Evolutionary conservation across 2,797 vertebrate species (phyloP).

Genomic region (Ciconia nigra): DNA sequence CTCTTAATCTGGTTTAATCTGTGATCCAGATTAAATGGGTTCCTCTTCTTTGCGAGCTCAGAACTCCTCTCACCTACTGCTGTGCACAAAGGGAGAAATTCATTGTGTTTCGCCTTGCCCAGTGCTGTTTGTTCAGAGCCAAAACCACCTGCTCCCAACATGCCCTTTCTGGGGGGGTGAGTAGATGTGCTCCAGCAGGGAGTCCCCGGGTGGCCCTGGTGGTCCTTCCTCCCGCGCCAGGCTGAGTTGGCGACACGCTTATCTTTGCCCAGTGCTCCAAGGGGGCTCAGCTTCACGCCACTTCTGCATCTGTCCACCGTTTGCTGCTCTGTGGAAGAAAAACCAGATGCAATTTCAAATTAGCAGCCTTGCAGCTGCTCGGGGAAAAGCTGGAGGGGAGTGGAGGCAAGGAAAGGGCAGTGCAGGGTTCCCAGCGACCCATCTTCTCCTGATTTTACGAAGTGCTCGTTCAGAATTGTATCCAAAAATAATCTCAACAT

Average conservation of each 20-base stretch:
- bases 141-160: rapidly evolving
- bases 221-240: not conserved
- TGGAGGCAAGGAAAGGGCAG: not conserved
- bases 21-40: not conserved
- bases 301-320: rapidly evolving
- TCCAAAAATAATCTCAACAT: not conserved
- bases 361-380: not conserved
- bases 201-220: not conserved
- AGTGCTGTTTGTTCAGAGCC: not conserved
- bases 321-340: not conserved
- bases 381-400: not conserved
- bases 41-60: not conserved
- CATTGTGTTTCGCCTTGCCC: not conserved
- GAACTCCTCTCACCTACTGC: not conserved
- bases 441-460: not conserved
- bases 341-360: not conserved
- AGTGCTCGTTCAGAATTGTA: not conserved
- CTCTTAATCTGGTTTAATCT: not conserved
- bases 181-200: not conserved
- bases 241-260: not conserved
- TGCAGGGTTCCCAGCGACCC: rapidly evolving
- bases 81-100: not conserved
- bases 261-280: not conserved
- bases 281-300: not conserved
- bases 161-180: not conserved